phyloP scores from a whole-genome alignment of 1,140 invertebrate species.

The Gonioctena quinquepunctata region DNA sequence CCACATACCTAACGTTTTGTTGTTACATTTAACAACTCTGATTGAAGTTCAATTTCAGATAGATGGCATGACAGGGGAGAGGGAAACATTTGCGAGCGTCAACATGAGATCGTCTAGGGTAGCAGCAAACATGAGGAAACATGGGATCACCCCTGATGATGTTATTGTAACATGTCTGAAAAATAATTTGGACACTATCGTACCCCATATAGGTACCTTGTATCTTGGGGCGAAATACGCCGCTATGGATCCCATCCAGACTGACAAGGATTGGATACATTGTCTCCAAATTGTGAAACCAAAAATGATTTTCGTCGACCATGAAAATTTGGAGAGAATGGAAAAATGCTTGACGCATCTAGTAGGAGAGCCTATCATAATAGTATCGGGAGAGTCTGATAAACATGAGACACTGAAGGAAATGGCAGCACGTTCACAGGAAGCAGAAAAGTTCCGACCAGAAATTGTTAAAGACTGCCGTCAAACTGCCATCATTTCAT shows the following conservation, averaged over 20 bases:
- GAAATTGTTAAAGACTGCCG: slow-evolving; percentile 12
- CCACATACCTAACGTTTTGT: no score
- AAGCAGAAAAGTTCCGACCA: slow-evolving; percentile 25
- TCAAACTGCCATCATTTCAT: slow-evolving; percentile 55
- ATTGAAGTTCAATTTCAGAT: no score
- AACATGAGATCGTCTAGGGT: slow-evolving; percentile 52
- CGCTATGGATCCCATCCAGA: slow-evolving; percentile 15
- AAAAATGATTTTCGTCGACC: slow-evolving; percentile 19
- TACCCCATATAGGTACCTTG: slow-evolving; percentile 57
- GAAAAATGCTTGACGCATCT: slow-evolving; percentile 19
- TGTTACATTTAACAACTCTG: no score
- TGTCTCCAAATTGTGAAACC: not conserved
- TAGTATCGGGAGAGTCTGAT: slow-evolving; percentile 21
- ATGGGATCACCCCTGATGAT: slow-evolving; percentile 56
- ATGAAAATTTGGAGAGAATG: slow-evolving; percentile 14
- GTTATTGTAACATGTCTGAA: slow-evolving; percentile 54
- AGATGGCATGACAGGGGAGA: slow-evolving; percentile 55
- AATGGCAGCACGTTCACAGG: not conserved
- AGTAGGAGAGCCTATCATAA: slow-evolving; percentile 7
- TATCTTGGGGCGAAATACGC: slow-evolving; percentile 50
- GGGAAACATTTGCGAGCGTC: slow-evolving; percentile 55
- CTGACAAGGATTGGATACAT: slow-evolving; percentile 12
- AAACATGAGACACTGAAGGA: slow-evolving; percentile 18
- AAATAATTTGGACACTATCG: slow-evolving; percentile 57
- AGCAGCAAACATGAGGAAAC: slow-evolving; percentile 54